Evolutionary conservation across 2,113 vertebrate genomes (phyloP).

Genomic region (Thunnus maccoyii): DNA sequence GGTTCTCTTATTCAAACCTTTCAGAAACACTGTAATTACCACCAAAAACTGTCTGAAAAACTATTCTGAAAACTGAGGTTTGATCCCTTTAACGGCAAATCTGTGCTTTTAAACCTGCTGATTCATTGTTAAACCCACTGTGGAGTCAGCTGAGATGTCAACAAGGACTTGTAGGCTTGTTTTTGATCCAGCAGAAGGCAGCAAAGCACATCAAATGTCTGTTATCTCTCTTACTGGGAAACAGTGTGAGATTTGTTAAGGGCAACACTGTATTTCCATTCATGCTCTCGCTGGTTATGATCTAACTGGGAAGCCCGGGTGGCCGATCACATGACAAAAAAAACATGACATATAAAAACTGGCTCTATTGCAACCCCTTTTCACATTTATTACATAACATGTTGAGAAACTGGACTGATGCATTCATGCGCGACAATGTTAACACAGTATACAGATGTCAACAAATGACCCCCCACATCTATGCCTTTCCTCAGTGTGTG

Average conservation of each 20-base stretch:
- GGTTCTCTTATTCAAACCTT: background rate
- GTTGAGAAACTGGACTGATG: background rate
- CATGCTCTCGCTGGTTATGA: background rate
- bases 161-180: slow-evolving; percentile 3
- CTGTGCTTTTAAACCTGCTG: background rate
- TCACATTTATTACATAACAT: background rate
- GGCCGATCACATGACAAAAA: background rate
- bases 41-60: background rate
- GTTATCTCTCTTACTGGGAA: background rate
- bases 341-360: background rate
- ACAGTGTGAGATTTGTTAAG: background rate
- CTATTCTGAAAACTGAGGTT: background rate
- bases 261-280: background rate
- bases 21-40: background rate
- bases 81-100: background rate
- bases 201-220: slow-evolving; percentile 35
- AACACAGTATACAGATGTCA: slow-evolving; percentile 38
- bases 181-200: slow-evolving; percentile 67
- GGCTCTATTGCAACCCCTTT: background rate
- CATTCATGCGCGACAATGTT: background rate
- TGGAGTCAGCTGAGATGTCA: background rate
- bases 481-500: background rate
- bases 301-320: background rate
- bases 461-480: background rate
- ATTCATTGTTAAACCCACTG: background rate